These are phyloP conservation scores for Myotis findleyi DNA, from an alignment of 2,797 vertebrate genomes.

Conservation along the genomic window DNA sequence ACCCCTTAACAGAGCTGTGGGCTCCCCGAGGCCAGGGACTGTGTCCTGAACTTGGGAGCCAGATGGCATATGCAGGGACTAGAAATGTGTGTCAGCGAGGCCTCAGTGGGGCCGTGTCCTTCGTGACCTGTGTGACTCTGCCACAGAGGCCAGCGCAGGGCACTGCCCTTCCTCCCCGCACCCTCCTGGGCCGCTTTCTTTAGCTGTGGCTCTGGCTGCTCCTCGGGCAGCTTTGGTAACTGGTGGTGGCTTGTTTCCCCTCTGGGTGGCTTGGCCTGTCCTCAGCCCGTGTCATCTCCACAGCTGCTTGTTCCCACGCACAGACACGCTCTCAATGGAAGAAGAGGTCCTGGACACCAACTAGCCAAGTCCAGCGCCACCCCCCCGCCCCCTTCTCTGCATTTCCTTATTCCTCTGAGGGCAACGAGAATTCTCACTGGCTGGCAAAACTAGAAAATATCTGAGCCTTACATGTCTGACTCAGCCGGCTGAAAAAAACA, in stretches of 20 bases:
- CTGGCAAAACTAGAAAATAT: not conserved
- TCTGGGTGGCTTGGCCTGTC: not conserved
- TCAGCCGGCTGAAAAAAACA: not conserved
- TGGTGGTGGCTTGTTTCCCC: not conserved
- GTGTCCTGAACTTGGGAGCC: not conserved
- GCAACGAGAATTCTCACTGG: not conserved
- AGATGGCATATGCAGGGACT: not conserved
- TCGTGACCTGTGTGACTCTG: not conserved
- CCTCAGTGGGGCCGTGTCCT: not conserved
- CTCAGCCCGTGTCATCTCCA: not conserved
- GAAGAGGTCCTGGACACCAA: not conserved
- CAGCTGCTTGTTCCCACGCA: not conserved
- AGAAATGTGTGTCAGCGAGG: not conserved
- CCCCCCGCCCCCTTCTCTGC: not conserved
- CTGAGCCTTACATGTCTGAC: not conserved
- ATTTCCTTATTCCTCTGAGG: not conserved
- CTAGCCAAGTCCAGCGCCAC: not conserved
- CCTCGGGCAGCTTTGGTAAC: not conserved
- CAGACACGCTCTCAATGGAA: not conserved
- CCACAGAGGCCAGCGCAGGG: not conserved
- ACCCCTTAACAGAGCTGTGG: not conserved
- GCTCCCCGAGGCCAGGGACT: not conserved
- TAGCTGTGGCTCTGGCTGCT: not conserved
- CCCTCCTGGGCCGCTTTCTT: not conserved
- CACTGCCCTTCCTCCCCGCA: too few relatives aligned